Conservation (phyloP, 2,888 invertebrate species). For the Erebia aethiops region DNA sequence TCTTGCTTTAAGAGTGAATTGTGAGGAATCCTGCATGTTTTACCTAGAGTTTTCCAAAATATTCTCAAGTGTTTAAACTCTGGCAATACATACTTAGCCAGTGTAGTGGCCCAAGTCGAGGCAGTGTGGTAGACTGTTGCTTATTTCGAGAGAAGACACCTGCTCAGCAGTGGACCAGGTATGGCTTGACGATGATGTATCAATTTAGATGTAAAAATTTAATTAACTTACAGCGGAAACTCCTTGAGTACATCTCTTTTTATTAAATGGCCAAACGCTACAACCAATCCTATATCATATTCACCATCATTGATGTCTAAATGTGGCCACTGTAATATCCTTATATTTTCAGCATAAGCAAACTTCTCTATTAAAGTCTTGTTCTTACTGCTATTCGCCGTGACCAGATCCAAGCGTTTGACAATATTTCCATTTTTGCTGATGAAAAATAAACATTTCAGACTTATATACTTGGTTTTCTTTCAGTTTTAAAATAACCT, state of each 20-base stretch:
- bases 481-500: background rate
- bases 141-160: no score
- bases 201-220: background rate
- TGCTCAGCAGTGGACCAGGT: no score
- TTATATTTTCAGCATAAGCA: conserved; percentile 84
- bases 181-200: no score
- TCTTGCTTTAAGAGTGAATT: no score
- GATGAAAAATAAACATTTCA: conserved; percentile 32
- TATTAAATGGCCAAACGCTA: conserved; percentile 96
- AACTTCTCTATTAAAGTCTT: conserved; percentile 86
- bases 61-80: no score
- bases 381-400: conserved; percentile 83
- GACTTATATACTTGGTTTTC: background rate
- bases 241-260: conserved; percentile 88
- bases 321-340: conserved; percentile 86
- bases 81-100: no score
- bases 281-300: conserved; percentile 94
- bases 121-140: no score
- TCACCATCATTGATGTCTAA: conserved; percentile 61
- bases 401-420: conserved; percentile 86
- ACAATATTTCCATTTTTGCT: conserved; percentile 81
- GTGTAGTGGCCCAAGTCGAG: no score
- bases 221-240: conserved; percentile 89
- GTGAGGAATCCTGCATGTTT: no score
- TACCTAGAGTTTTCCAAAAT: no score